Conservation (phyloP, 2,888 invertebrate genomes). For the Sicus ferrugineus region DNA sequence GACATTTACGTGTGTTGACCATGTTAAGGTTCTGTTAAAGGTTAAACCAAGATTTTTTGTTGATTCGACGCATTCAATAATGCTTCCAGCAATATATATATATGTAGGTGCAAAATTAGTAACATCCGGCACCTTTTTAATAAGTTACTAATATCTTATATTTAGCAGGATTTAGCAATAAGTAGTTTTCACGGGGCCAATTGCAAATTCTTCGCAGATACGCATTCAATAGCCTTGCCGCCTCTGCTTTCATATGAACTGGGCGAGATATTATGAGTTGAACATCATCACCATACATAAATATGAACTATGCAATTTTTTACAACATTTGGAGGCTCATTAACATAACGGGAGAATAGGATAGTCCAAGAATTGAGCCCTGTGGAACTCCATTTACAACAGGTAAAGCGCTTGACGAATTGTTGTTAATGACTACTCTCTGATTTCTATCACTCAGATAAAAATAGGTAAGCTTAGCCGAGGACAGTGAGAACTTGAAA, state of each 20-base stretch:
- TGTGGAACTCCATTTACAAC: background rate
- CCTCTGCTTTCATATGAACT: background rate
- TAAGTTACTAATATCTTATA: background rate
- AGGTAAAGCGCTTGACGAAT: background rate
- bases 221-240: background rate
- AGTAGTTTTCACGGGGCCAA: background rate
- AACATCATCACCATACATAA: background rate
- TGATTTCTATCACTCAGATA: background rate
- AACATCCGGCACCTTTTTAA: background rate
- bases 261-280: slow-evolving; percentile 4
- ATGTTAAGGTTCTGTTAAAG: background rate
- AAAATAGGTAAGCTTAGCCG: background rate
- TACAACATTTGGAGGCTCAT: background rate
- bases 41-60: background rate
- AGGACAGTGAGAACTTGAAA: background rate
- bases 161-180: background rate
- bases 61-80: background rate
- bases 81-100: background rate
- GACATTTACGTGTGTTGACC: background rate
- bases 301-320: slow-evolving; percentile 3
- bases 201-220: background rate
- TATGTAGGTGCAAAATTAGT: background rate
- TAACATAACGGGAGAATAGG: background rate
- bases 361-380: slow-evolving; percentile 1
- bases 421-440: background rate